Evolutionary conservation across 2,888 invertebrate genomes (phyloP).

Genomic region (Caenorhabditis afra): DNA sequence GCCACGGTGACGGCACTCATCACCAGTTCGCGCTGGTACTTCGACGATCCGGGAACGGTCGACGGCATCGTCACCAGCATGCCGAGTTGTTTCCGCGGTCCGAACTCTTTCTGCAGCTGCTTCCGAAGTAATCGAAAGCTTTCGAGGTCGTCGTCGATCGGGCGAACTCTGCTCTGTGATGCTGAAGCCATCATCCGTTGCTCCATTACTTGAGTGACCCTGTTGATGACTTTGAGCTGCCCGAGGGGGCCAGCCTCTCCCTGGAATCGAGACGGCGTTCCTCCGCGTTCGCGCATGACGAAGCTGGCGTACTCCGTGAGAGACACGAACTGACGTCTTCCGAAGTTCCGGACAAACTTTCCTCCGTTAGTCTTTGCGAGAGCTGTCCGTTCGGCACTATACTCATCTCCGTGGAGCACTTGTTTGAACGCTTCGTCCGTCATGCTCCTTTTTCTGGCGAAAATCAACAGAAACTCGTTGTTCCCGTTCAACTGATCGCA

Average conservation of each 20-base stretch:
- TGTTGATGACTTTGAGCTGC: slow-evolving; percentile 6
- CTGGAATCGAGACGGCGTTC: slow-evolving; percentile 1
- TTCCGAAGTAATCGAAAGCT: not conserved
- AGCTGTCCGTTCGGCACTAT: not conserved
- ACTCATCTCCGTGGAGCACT: slow-evolving; percentile 17
- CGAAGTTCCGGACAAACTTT: slow-evolving; percentile 1
- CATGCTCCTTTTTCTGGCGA: too few relatives aligned
- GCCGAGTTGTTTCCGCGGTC: slow-evolving; percentile 1
- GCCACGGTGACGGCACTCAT: slow-evolving; percentile 14
- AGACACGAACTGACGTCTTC: not conserved
- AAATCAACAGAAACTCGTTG: too few relatives aligned
- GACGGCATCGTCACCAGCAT: slow-evolving; percentile 6
- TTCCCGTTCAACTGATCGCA: too few relatives aligned
- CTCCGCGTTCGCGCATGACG: not conserved
- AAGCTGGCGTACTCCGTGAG: slow-evolving; percentile 1
- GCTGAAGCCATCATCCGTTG: not conserved
- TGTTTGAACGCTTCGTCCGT: not conserved
- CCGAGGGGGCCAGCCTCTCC: not conserved
- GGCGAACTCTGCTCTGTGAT: slow-evolving; percentile 7
- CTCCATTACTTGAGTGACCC: not conserved
- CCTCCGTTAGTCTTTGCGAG: slow-evolving; percentile 1
- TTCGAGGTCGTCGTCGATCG: not conserved
- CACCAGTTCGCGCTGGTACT: slow-evolving; percentile 19
- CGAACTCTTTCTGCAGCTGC: not conserved
- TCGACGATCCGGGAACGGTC: not conserved